A percentile compares a stretch with the other conserved stretches of the same genome.
These are phyloP conservation scores for Halocynthia roretzi DNA, from an alignment of 23 tunicate genomes.

Conservation along the genomic window DNA sequence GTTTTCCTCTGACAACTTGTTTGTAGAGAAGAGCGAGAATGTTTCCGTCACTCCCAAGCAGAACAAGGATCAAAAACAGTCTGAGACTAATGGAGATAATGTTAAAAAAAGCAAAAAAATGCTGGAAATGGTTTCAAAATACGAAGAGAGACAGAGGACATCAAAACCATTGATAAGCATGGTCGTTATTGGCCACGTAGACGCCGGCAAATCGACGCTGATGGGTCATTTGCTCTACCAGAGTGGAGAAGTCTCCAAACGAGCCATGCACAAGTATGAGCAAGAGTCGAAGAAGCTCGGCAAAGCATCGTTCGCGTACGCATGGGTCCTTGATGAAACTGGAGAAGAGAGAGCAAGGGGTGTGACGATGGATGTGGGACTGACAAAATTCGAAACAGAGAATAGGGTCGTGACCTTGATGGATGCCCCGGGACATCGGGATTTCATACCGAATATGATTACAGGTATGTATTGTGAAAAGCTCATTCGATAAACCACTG, in stretches of 20 bases:
- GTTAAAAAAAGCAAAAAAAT: constrained; percentile 1
- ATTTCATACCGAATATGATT: constrained; percentile 93
- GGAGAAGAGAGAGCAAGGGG: constrained; percentile 85
- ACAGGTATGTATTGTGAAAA: constrained; percentile 67
- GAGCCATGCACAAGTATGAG: constrained; percentile 73
- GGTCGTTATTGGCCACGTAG: constrained; percentile 97
- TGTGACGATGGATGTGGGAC: constrained; percentile 90
- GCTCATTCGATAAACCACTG: too few relatives aligned
- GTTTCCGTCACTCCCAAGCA: constrained; percentile 17
- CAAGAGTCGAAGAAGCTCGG: constrained; percentile 84
- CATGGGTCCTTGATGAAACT: constrained; percentile 93
- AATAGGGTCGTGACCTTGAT: constrained; percentile 51
- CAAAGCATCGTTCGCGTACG: constrained; percentile 82
- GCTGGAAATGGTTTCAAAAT: constrained; percentile 18
- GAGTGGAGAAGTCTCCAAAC: constrained; percentile 68
- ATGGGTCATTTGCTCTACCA: constrained; percentile 87
- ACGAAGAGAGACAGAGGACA: constrained; percentile 30
- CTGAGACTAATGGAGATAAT: background rate
- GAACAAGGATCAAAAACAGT: background rate
- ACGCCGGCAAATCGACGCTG: constrained; percentile 94
- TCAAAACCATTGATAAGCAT: constrained; percentile 57
- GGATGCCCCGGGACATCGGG: constrained; percentile 98
- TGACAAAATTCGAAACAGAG: constrained; percentile 71
- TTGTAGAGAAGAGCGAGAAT: constrained; percentile 1
- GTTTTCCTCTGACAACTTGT: background rate